phyloP scores from a whole-genome alignment of 2,113 vertebrate genomes.

The Siniperca knerii region DNA sequence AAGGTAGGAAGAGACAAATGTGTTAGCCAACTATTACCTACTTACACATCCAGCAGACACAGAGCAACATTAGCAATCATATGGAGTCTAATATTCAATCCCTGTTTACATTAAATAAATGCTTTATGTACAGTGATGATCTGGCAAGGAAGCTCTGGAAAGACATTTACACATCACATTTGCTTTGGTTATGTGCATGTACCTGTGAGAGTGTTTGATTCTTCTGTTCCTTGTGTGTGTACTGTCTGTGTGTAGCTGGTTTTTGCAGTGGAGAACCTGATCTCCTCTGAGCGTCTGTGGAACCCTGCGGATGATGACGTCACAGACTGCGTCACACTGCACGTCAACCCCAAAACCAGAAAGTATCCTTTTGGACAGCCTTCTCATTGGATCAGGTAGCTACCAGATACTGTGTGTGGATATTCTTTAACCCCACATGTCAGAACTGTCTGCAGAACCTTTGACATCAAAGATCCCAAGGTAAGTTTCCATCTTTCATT shows the following conservation, averaged over 20 bases:
- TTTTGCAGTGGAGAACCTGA: slow-evolving; percentile 89
- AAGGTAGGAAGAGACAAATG: not conserved
- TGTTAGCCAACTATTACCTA: too few species aligned
- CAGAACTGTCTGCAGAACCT: slow-evolving; percentile 92
- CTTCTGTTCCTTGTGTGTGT: slow-evolving; percentile 12
- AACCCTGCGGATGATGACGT: slow-evolving; percentile 86
- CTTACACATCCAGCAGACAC: not conserved
- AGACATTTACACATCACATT: not conserved
- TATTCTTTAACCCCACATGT: slow-evolving; percentile 84
- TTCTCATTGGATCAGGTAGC: not conserved
- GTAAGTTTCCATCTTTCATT: slow-evolving; percentile 70
- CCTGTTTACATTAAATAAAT: not conserved
- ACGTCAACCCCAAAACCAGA: slow-evolving; percentile 91
- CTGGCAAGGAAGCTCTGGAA: not conserved
- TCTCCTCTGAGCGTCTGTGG: slow-evolving; percentile 90
- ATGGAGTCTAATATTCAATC: not conserved
- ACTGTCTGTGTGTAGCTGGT: slow-evolving; percentile 83
- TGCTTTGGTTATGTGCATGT: not conserved
- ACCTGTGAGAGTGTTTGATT: not conserved
- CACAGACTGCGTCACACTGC: slow-evolving; percentile 89
- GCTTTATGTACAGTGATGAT: not conserved
- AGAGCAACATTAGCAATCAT: not conserved
- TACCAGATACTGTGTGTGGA: not conserved
- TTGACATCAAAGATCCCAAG: slow-evolving; percentile 92
- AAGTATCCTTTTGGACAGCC: slow-evolving; percentile 91